Evolutionary conservation across 2,888 invertebrate genomes (phyloP), one percentile per base, ranked within the genome.

Genomic region (Callyntrura guangdongensis): DNA sequence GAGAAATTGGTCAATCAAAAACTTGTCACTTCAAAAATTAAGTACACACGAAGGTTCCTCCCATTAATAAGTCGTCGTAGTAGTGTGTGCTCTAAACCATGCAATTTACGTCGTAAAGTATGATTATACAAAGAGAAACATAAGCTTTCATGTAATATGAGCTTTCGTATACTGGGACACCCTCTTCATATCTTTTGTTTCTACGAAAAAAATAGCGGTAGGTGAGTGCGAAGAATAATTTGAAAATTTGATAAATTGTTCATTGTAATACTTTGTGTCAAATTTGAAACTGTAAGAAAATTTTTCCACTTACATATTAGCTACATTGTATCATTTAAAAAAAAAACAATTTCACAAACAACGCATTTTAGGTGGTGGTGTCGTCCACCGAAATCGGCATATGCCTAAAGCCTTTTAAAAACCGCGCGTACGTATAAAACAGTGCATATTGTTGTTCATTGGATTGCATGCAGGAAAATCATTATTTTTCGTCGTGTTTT

Each of bases 381-480:
- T 25, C 45, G 12, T 49, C 53, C 12, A 22, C 53, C 36, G 20
- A 72, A 77, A 72, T 72, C 72, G 72, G 72, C 47, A 47, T 22
- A 12, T 22, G 1, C 22, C 22, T 14, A 25, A 22, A 47, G 49
- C 22, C 49, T 20, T 3, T 22, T 8, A 27, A 27, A 11, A 69
- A 69, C 20, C 17, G 4, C 45, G 27, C 49, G 20, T 53, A 12
- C 20, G 45, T 1, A 22, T 67, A 49, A 17, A 27, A 49, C 36
- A 53, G 11, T 27, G 69, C 11, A 22, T 69, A 22, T 72, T 49
- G 14, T 82, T 81, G 87, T 47, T 88, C 72, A 86, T 90, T 90
- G 87, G 91, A 93, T 93, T 91, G 93, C 93, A 93, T 93, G 93
- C 82, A 92, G 90, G 91, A 88, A 92, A 93, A 93, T 93, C 93